Base-by-base conservation (phyloP, 35 echinoderm and acorn worm species). In the Amphiura filiformis region DNA sequence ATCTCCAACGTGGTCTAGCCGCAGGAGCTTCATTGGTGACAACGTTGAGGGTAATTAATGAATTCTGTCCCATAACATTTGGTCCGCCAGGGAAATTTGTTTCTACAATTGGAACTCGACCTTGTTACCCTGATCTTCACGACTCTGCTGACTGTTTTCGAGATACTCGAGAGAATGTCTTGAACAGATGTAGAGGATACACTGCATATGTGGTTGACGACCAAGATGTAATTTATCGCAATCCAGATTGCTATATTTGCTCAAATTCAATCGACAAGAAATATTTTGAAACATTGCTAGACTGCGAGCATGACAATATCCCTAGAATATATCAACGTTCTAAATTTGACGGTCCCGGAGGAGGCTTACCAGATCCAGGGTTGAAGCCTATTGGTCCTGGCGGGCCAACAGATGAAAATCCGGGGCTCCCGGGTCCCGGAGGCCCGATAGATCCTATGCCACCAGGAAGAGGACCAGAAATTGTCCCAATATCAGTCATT, bases 401-500 rank as follows among this genome's bases (percentile, higher is more conserved):
- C 20, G 7, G 7, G 7, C 7, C 7, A 7, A 7, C 44, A 20
- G 44, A 52, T 52, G 20, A 11, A 11, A 7, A 7, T 11, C 20
- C 20, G 20, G 44, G 44, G 20, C 7, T 7, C 7, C 7, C 3
- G 26, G 26, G 7, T 2, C 61, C 61, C 2, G 61, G 61, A 26
- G 1, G 7, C 9, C 61, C 61, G 4, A 30, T 5, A 26, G 7
- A 2, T 15, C 61, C 61, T 1, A 5, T 11, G 2, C 61, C 61
- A 13, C 14, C 34, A 3, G 78, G 14, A 17, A 2, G 30, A 17
- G 14, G 11, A 23, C 34, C 34, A 1, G 17, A 26, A 7, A 2
- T 70, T 9, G 32, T 61, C 23, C 83, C 83, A 0, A 85, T 85
- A 37, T 85, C 83, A 38, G 44, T 85, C 34, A 33, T 85, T 23